Base-by-base conservation (phyloP, 37 sponge, comb jelly and placozoan genomes). In the Spongilla lacustris region DNA sequence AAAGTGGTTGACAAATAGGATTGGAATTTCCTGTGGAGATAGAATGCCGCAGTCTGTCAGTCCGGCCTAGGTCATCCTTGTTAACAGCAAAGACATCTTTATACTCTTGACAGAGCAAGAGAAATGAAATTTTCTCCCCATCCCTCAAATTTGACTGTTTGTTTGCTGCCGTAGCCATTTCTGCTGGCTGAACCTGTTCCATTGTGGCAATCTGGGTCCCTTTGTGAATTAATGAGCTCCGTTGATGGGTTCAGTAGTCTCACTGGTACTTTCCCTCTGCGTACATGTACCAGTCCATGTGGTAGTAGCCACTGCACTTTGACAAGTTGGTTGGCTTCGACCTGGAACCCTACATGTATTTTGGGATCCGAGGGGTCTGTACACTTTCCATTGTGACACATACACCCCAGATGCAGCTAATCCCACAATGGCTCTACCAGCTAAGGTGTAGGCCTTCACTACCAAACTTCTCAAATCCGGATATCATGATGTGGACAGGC, bases 191-290 rank as follows among this genome's bases (percentile, higher is more conserved):
- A 58, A 58, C 58, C 58, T 58, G 58, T 49, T 78, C 79, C 36
- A 81, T 67, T 22, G 69, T 81, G n/a, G 81, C 81, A 31, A 81
- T 81, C 33, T 21, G 35, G 34, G 22, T 67, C 58, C 81, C 81
- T 66, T 24, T 66, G 35, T 67, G 68, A 35, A 81, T 29, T 2
- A 66, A 66, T 66, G 28, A 71, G 81, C 35, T 81, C 81, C 68
- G 35, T 29, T 67, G 69, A 31, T 50, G 35, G 67, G 37, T 81
- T 81, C 33, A 80, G 81, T 13, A 80, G 68, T 50, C 81, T n/a
- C 49, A 81, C 81, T 10, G 33, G 68, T 4, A 81, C 81, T 66
- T 58, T 17, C 1, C 19, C 58, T 58, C 58, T 14, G 19, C 58
- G 58, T 14, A 58, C 58, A 58, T 58, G 58, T 58, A 58, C 58